Conservation (phyloP, 2,113 vertebrate species). For the Plestiodon gilberti region DNA sequence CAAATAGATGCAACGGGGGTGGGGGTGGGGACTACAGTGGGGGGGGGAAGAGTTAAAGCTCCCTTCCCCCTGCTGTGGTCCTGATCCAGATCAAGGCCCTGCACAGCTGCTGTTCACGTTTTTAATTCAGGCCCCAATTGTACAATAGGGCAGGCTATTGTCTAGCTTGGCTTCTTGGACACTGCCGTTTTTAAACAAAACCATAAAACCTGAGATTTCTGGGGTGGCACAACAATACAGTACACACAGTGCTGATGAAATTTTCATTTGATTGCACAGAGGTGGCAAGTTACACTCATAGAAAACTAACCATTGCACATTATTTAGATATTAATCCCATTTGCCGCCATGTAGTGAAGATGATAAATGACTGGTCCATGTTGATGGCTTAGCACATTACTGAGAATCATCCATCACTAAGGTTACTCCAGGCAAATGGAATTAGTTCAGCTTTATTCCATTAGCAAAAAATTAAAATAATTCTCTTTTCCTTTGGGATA, state of each 20-base stretch:
- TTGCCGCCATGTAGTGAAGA: constrained; percentile 55
- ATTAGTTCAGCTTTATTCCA: constrained; percentile 59
- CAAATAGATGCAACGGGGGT: too few relatives aligned
- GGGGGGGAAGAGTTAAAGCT: too few relatives aligned
- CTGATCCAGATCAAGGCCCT: too few relatives aligned
- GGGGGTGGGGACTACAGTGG: too few relatives aligned
- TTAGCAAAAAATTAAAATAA: constrained; percentile 50
- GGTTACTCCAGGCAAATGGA: constrained; percentile 63
- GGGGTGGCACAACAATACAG: constrained; percentile 10
- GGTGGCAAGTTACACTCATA: constrained; percentile 30
- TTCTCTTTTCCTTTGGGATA: constrained; percentile 22
- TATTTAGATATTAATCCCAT: constrained; percentile 73
- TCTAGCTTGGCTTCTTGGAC: neutral
- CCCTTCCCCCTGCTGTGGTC: too few relatives aligned
- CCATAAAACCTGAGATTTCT: neutral
- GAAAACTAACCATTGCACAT: constrained; percentile 58
- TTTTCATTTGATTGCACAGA: constrained; percentile 50
- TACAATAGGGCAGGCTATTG: too few relatives aligned
- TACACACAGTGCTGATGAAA: neutral
- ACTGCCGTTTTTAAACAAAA: neutral
- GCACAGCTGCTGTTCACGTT: too few relatives aligned
- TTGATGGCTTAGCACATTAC: constrained; percentile 73
- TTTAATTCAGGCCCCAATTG: too few relatives aligned
- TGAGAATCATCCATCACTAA: constrained; percentile 71
- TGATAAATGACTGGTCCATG: constrained; percentile 68